A percentile compares a stretch with the other conserved stretches of the same genome.
phyloP scores from a whole-genome alignment of 2,888 invertebrate species.

The Cryptocephalus moraei region DNA sequence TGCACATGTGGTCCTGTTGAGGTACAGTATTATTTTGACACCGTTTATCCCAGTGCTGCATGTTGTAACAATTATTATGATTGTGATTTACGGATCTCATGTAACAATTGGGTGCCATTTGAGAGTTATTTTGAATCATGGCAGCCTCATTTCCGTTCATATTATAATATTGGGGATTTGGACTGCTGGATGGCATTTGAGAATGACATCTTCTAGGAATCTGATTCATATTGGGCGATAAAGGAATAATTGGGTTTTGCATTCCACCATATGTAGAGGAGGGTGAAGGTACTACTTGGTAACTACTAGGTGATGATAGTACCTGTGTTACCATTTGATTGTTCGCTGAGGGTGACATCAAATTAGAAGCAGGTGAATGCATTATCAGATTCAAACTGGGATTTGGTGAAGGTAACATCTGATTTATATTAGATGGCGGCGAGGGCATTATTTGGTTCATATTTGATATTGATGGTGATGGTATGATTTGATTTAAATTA shows the following conservation, averaged over 20 bases:
- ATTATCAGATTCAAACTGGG: conserved; percentile 24
- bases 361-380: conserved; percentile 14
- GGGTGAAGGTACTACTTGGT: conserved; percentile 25
- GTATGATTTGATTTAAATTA: conserved; percentile 25
- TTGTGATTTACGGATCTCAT: conserved; percentile 21
- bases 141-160: background rate
- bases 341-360: conserved; percentile 21
- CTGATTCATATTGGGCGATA: conserved; percentile 10
- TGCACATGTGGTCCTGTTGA: conserved; percentile 21
- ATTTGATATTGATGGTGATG: conserved; percentile 18
- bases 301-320: background rate
- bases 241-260: conserved; percentile 25
- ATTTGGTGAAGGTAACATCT: conserved; percentile 21
- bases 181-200: conserved; percentile 21
- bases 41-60: conserved; percentile 24
- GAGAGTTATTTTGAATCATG: conserved; percentile 14
- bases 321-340: conserved; percentile 5
- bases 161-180: conserved; percentile 2
- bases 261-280: conserved; percentile 1
- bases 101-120: conserved; percentile 22
- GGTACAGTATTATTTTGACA: conserved; percentile 13
- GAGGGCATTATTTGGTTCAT: conserved; percentile 23
- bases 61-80: conserved; percentile 23
- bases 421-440: conserved; percentile 17
- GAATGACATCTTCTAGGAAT: conserved; percentile 23